A percentile compares a stretch with the other conserved stretches of the same genome.
Conservation (phyloP, 30 jellyfish, hydroid and myxozoan genomes). For the Turritopsis rubra region DNA sequence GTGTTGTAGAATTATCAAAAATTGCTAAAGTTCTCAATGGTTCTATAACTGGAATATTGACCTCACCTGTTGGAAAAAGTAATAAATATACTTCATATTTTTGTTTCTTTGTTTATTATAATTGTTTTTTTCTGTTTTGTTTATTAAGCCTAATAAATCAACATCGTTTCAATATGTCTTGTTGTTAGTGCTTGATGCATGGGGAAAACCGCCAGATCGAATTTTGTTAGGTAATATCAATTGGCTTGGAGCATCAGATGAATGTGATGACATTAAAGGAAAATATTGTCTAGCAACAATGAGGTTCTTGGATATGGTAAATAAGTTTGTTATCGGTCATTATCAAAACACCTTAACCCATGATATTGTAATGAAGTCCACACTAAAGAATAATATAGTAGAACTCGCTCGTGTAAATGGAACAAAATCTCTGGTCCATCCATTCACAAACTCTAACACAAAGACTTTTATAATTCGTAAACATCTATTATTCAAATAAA, state of each 20-base stretch:
- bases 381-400: too few relatives aligned
- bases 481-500: too few relatives aligned
- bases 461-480: too few relatives aligned
- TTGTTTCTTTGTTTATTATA: not conserved
- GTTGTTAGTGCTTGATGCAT: conserved; percentile 26
- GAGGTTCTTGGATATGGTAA: not conserved
- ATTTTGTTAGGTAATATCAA: conserved; percentile 15
- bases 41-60: not conserved
- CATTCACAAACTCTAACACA: too few relatives aligned
- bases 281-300: conserved; percentile 24
- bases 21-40: not conserved
- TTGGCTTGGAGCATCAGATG: conserved; percentile 37
- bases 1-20: not conserved
- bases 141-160: too few relatives aligned
- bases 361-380: too few relatives aligned
- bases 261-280: conserved; percentile 20
- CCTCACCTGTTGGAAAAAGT: not conserved
- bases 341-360: too few relatives aligned
- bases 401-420: too few relatives aligned
- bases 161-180: too few relatives aligned
- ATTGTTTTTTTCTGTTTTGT: not conserved
- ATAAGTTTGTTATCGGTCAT: too few relatives aligned
- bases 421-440: too few relatives aligned
- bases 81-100: not conserved
- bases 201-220: conserved; percentile 27